Percentiles rank a stretch among this genome's conserved stretches.
phyloP scores from a whole-genome alignment of 30 jellyfish, hydroid and myxozoan species.

The Turritopsis dohrnii region DNA sequence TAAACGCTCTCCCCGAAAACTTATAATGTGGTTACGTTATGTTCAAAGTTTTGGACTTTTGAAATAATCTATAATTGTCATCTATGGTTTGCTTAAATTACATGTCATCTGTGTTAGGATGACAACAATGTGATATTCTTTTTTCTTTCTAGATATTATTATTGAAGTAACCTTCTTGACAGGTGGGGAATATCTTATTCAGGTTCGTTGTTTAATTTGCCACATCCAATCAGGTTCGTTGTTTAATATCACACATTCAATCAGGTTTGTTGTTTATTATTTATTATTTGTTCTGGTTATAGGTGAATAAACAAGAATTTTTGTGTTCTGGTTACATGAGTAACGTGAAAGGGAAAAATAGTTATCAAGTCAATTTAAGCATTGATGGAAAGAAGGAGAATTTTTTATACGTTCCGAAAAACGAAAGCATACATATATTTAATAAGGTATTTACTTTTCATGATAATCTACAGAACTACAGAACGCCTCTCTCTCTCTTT shows the following conservation, averaged over 20 bases:
- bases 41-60: too few relatives aligned
- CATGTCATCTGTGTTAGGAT: background rate
- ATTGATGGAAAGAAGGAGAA: conserved; percentile 4
- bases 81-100: too few relatives aligned
- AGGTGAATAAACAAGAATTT: conserved; percentile 22
- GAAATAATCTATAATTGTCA: too few relatives aligned
- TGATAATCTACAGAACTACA: background rate
- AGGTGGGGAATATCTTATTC: conserved; percentile 38
- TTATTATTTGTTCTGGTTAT: background rate
- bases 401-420: conserved; percentile 45
- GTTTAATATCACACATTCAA: too few relatives aligned
- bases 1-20: too few relatives aligned
- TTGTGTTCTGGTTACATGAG: conserved; percentile 15
- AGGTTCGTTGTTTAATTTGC: conserved; percentile 51
- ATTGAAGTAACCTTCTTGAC: conserved; percentile 55
- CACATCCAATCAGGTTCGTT: too few relatives aligned
- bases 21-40: too few relatives aligned
- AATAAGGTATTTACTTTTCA: conserved; percentile 44
- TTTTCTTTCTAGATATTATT: conserved; percentile 35
- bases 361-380: background rate
- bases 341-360: background rate
- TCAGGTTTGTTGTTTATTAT: too few relatives aligned
- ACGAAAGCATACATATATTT: conserved; percentile 60
- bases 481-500: background rate
- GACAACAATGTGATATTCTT: background rate